Evolutionary conservation across 2,888 invertebrate species (phyloP).

Genomic region (Troglohyphantes excavatus): DNA sequence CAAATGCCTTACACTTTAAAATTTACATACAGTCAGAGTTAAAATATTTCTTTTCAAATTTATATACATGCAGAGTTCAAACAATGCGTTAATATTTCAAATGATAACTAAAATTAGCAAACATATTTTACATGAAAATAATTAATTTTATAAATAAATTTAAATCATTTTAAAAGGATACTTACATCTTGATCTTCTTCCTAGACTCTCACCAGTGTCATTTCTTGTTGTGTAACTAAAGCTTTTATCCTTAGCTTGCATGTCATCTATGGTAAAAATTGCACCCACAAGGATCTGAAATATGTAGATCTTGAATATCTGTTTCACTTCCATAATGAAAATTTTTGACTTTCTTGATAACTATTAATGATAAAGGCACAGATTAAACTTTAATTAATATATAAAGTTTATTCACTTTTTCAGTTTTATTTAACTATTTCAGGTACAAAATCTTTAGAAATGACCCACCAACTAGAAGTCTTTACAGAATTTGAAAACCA

Average conservation of each 20-base stretch:
- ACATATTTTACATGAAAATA: too few species aligned
- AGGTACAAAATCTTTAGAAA: too few species aligned
- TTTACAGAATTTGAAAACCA: not conserved
- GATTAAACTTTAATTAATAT: not conserved
- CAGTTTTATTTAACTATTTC: too few species aligned
- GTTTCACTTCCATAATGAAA: not conserved
- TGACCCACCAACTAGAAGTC: not conserved
- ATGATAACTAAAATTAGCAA: too few species aligned
- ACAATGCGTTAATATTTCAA: too few species aligned
- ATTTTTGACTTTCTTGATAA: not conserved
- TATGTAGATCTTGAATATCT: not conserved
- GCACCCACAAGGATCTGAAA: not conserved
- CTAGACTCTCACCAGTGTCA: not conserved
- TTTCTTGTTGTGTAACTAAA: not conserved
- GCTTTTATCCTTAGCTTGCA: not conserved
- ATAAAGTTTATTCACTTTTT: too few species aligned
- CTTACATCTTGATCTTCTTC: conserved; percentile 14
- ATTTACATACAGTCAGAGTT: too few species aligned
- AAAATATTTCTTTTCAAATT: too few species aligned
- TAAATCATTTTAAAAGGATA: too few species aligned
- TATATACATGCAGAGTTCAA: too few species aligned
- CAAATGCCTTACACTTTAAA: too few species aligned
- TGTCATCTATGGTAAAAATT: not conserved
- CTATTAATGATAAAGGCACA: not conserved
- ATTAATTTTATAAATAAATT: too few species aligned